Evolutionary conservation across 2,797 vertebrate genomes (phyloP), one percentile per base, ranked within the genome.

Genomic region (Girardinus metallicus): DNA sequence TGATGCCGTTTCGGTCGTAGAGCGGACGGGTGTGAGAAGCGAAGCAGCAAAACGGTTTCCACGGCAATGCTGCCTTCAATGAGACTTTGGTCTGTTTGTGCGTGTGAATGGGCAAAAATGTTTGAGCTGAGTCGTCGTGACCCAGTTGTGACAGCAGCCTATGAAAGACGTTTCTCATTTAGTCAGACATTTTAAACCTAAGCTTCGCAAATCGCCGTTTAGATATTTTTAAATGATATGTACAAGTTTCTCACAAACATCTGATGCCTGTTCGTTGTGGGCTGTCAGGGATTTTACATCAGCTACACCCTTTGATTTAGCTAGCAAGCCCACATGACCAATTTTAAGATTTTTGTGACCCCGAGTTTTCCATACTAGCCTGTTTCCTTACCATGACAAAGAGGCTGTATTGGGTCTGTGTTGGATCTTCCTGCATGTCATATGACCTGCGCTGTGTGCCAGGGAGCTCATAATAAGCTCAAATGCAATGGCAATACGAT

Each of bases 71-170:
- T 86, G 85, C 76, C 80, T 88, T 85, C 83, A 79, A 81, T 31
- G 5, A 77, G 73, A 78, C 71, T 87, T 88, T 87, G 75, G 85
- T 79, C 79, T 80, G 23, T 91, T 80, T 80, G 85, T 85, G 81
- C 78, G 85, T 81, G 57, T 79, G 84, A 80, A 57, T 82, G 82
- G 83, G 86, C 44, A 7, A 8, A 85, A 86, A 84, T 80, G 75
- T 88, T 84, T 79, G 74, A 85, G 53, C n/a, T 74, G 73, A 78
- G 11, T 78, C 57, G 75, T 43, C 64, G 29, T 75, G 16, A 81
- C 83, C 79, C 82, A 86, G 53, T 79, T 81, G 76, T 77, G 71
- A 84, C 41, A 15, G 68, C 39, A 44, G 68, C 41, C 68, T n/a
- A 71, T 44, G 41, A 23, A 71, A 44, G 41, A 44, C 12, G 66